phyloP scores from a whole-genome alignment of 2,797 vertebrate genomes.

The Leptatherina wallacei region DNA sequence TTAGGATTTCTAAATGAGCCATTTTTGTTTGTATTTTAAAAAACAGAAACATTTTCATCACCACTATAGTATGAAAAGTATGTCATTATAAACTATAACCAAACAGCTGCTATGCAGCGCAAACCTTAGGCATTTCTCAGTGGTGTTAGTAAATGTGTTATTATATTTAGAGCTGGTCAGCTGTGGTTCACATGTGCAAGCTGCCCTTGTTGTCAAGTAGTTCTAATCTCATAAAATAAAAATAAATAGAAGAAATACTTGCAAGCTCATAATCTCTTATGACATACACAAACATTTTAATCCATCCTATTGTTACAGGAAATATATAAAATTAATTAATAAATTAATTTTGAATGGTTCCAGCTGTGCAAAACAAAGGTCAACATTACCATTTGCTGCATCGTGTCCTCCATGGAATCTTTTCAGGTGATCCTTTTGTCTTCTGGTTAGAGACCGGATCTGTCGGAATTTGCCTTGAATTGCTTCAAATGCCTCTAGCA shows the following conservation, averaged over 20 bases:
- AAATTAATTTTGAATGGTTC: neutral
- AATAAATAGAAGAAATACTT: slow-evolving; percentile 49
- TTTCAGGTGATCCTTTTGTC: slow-evolving; percentile 94
- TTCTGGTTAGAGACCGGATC: slow-evolving; percentile 89
- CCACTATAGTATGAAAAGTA: neutral
- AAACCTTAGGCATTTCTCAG: slow-evolving; percentile 37
- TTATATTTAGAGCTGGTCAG: slow-evolving; percentile 57
- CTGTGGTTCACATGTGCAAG: slow-evolving; percentile 44
- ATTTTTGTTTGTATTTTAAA: neutral
- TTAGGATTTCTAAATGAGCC: neutral
- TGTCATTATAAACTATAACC: neutral
- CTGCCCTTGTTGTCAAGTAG: slow-evolving; percentile 24
- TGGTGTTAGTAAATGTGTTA: slow-evolving; percentile 62
- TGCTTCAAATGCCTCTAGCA: slow-evolving; percentile 89
- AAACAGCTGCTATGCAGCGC: neutral
- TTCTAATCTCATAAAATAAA: slow-evolving; percentile 61
- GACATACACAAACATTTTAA: slow-evolving; percentile 52
- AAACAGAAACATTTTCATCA: neutral
- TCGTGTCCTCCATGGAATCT: slow-evolving; percentile 89
- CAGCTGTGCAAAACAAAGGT: slow-evolving; percentile 28
- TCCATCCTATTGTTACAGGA: slow-evolving; percentile 45
- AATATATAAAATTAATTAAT: neutral
- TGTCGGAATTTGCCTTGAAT: slow-evolving; percentile 94
- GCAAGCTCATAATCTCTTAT: slow-evolving; percentile 42
- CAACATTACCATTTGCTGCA: slow-evolving; percentile 86